These are phyloP conservation scores for Otus sunia DNA, from an alignment of 2,113 vertebrate species.

Conservation along the genomic window DNA sequence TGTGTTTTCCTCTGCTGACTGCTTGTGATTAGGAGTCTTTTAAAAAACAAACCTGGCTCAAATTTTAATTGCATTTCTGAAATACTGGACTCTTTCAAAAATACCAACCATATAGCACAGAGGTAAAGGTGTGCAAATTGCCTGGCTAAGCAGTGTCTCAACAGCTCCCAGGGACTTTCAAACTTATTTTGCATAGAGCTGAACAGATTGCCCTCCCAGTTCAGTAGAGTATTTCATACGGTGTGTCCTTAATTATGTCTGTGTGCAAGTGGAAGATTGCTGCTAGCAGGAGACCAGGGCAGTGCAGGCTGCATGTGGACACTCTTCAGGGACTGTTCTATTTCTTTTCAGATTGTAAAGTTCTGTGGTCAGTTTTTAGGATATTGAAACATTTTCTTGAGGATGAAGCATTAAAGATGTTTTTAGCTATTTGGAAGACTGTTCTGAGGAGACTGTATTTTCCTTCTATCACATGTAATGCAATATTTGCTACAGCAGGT, in stretches of 20 bases:
- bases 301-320: not conserved
- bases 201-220: conserved; percentile 18
- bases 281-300: not conserved
- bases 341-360: not conserved
- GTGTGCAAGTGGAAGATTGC: not conserved
- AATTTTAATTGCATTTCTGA: not conserved
- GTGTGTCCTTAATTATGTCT: not conserved
- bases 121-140: not conserved
- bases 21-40: not conserved
- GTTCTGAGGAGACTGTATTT: not conserved
- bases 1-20: not conserved
- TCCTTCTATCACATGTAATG: not conserved
- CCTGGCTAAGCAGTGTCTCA: not conserved
- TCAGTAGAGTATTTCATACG: not conserved
- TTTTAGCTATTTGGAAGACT: not conserved
- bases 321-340: not conserved
- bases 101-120: not conserved
- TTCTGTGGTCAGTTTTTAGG: not conserved
- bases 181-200: not conserved
- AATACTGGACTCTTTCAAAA: not conserved
- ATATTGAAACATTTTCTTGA: not conserved
- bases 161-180: not conserved
- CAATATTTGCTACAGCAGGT: accelerated
- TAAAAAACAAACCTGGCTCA: not conserved
- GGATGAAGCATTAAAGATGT: not conserved